Conservation (phyloP, 2,888 invertebrate genomes). For the Corythucha ciliata region DNA sequence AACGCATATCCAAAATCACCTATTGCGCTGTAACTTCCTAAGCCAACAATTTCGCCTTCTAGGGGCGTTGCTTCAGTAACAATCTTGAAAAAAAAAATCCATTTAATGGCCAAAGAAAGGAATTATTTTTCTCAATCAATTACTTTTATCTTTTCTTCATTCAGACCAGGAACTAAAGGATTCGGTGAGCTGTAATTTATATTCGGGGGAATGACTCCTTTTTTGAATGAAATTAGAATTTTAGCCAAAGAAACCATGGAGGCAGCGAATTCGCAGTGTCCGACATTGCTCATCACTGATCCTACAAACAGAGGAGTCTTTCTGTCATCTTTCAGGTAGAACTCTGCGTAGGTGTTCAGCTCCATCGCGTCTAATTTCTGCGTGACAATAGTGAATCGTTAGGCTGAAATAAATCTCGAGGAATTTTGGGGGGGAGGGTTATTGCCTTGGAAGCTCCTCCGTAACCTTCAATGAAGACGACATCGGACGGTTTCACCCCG, state of each 20-base stretch:
- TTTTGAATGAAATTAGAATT: constrained; percentile 83
- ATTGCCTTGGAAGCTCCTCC: constrained; percentile 23
- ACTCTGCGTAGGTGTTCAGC: constrained; percentile 29
- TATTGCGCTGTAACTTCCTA: too few species aligned
- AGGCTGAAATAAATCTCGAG: too few species aligned
- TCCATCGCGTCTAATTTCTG: constrained; percentile 31
- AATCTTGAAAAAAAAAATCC: neutral
- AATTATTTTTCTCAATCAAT: neutral
- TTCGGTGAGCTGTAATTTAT: constrained; percentile 81
- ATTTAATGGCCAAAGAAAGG: neutral
- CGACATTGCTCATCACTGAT: constrained; percentile 97
- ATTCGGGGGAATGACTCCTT: constrained; percentile 78
- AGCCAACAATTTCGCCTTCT: too few species aligned
- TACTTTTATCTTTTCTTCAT: constrained; percentile 70
- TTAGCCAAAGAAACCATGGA: constrained; percentile 85
- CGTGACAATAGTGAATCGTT: too few species aligned
- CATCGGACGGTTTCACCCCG: constrained; percentile 44
- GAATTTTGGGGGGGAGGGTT: too few species aligned
- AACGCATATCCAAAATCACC: constrained; percentile 46
- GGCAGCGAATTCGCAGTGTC: constrained; percentile 89
- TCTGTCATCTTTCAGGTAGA: constrained; percentile 18
- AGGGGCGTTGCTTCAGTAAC: neutral
- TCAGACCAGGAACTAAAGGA: constrained; percentile 74
- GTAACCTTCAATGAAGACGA: constrained; percentile 47
- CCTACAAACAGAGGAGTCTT: constrained; percentile 72